A percentile compares a stretch with the other conserved stretches of the same genome.
Evolutionary conservation across 2,888 invertebrate species (phyloP).

Genomic region (Acronicta alni): DNA sequence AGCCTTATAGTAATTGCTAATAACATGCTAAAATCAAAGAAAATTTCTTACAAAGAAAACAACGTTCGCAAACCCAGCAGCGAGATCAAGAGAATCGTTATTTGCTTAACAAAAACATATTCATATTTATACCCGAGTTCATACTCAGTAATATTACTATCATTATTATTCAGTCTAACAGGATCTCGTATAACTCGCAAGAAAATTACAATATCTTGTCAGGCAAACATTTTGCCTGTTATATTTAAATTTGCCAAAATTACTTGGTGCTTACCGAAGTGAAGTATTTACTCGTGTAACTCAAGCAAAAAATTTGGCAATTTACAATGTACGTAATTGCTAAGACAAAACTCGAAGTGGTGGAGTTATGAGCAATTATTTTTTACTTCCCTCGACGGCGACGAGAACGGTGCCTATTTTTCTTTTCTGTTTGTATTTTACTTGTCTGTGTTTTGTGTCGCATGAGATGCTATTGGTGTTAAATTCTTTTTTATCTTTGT

Average conservation of each 20-base stretch:
- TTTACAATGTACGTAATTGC: slow-evolving; percentile 45
- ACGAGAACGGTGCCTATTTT: not conserved
- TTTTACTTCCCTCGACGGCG: slow-evolving; percentile 4
- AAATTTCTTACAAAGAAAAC: not conserved
- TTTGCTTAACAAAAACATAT: not conserved
- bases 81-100: slow-evolving; percentile 1
- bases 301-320: slow-evolving; percentile 40
- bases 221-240: slow-evolving; percentile 12
- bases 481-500: not conserved
- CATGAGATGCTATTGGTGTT: not conserved
- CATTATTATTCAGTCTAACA: not conserved
- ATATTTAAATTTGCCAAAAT: slow-evolving; percentile 36
- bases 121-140: slow-evolving; percentile 10
- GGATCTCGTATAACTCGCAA: not conserved
- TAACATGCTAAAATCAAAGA: not conserved
- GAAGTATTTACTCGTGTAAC: slow-evolving; percentile 34
- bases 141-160: slow-evolving; percentile 5
- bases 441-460: not conserved
- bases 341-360: slow-evolving; percentile 28
- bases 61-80: slow-evolving; percentile 1
- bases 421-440: not conserved
- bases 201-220: slow-evolving; percentile 12
- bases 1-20: not conserved
- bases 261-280: slow-evolving; percentile 18
- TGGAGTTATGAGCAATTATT: slow-evolving; percentile 28